Percentiles rank a stretch among this genome's conserved stretches.
phyloP scores from a whole-genome alignment of 2,797 vertebrate genomes.

The Enteromius thamalakanensis region DNA sequence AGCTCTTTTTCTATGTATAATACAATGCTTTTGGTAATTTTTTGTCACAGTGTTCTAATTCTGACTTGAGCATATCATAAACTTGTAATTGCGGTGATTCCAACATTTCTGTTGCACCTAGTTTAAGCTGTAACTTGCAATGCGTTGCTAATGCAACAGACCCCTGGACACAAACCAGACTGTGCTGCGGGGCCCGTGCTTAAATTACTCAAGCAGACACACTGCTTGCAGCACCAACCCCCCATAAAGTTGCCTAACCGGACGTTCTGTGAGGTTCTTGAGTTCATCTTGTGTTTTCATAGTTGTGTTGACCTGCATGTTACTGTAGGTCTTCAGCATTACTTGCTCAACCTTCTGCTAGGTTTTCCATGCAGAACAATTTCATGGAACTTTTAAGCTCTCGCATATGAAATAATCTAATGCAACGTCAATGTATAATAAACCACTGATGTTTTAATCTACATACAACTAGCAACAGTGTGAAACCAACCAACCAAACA shows the following conservation, averaged over 20 bases:
- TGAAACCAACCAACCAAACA: not conserved
- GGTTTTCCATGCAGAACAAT: not conserved
- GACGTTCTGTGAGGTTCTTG: conserved; percentile 49
- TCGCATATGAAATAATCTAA: no score
- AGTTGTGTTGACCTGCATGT: conserved; percentile 53
- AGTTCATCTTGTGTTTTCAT: conserved; percentile 46
- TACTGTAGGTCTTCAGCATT: conserved; percentile 49
- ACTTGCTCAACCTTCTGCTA: not conserved
- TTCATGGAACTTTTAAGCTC: no score
- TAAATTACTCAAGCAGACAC: conserved; percentile 47
- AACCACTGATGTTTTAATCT: not conserved
- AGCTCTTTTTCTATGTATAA: no score
- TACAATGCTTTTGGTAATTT: no score
- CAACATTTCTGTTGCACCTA: not conserved
- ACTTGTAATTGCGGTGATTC: no score
- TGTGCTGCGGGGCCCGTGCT: conserved; percentile 33
- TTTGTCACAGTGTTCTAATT: no score
- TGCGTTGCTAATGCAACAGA: conserved; percentile 6
- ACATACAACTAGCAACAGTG: not conserved
- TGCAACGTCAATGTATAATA: no score
- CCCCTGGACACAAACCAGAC: conserved; percentile 38
- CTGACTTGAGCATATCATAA: no score
- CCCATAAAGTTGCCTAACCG: conserved; percentile 42
- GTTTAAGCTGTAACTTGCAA: conserved; percentile 21
- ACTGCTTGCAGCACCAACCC: conserved; percentile 24